Base-by-base conservation (phyloP, 35 echinoderm and acorn worm genomes). In the Amphiura filiformis region DNA sequence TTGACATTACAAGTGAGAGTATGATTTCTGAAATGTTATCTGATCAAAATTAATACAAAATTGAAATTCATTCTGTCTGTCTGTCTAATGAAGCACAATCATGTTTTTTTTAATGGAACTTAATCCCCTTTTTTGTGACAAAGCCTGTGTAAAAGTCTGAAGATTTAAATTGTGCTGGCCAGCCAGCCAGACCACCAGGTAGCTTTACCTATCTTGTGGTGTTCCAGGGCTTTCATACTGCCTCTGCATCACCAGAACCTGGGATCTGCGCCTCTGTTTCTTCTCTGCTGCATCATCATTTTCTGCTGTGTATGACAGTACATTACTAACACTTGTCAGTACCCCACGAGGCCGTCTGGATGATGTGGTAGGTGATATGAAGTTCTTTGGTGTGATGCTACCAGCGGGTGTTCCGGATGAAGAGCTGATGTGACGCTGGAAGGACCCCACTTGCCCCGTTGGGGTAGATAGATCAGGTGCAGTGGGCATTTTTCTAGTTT, bases 341-440 rank as follows among this genome's bases (percentile, higher is more conserved):
- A 76, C 77, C 0, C 76, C 37, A 31, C 78, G 90, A 39, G 76
- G 79, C 37, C 96, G 75, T 31, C 90, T 70, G 41, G 87, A 81
- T n/a, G n/a, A n/a, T 36, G 96, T 95, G 22, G 95, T 88, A 32
- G 96, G 96, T 35, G 96, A 99, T 34, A 98, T 94, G 86, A 86
- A 97, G 13, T 91, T 82, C 31, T 89, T 81, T 0, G 92, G 61
- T 30, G 81, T 85, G 44, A 34, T 28, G 35, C 0, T 82, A n/a
- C 20, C 39, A 30, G 0, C 32, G 44, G 32, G 83, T 56, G 52
- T 85, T 32, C 83, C 83, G 35, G 83, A 36, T 34, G 39, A 83
- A 13, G 0, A 35, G 61, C 61, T n/a, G 26, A 15, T 11, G 28
- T 70, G 61, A 18, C 26, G 61, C 9, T 70, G 61, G 26, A 70